A percentile compares a stretch with the other conserved stretches of the same genome.
These are phyloP conservation scores for Poeciliopsis paucimaculata DNA, from an alignment of 2,797 vertebrate species.

Conservation along the genomic window DNA sequence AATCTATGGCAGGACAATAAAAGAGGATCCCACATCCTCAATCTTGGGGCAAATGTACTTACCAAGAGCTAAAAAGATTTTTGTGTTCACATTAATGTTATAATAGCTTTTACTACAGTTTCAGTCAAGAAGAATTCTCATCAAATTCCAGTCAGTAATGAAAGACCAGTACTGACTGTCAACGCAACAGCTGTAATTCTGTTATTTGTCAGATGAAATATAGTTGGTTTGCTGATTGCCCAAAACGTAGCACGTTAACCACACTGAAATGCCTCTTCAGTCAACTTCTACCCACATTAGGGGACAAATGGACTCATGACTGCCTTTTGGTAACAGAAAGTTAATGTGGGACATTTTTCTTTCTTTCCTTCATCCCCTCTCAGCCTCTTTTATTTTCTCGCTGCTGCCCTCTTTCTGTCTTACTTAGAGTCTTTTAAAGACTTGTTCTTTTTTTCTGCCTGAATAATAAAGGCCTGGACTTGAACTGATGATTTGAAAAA, in stretches of 20 bases:
- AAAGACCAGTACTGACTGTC: constrained; percentile 43
- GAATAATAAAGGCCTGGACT: constrained; percentile 71
- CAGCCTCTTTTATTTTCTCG: constrained; percentile 35
- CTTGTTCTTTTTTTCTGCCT: constrained; percentile 73
- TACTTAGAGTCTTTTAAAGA: constrained; percentile 56
- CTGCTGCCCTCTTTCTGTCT: constrained; percentile 47
- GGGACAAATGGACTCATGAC: constrained; percentile 84
- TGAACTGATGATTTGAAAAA: constrained; percentile 76
- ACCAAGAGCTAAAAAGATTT: not conserved
- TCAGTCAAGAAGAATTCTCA: constrained; percentile 38
- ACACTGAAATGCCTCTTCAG: constrained; percentile 70
- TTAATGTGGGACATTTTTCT: constrained; percentile 81
- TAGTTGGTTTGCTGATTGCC: constrained; percentile 68
- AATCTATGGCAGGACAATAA: not conserved
- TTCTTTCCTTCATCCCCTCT: constrained; percentile 55
- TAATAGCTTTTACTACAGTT: constrained; percentile 9
- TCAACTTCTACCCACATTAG: constrained; percentile 75
- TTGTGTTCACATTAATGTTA: constrained; percentile 2
- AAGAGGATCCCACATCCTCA: not conserved
- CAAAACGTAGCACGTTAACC: constrained; percentile 65
- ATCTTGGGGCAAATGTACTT: not conserved
- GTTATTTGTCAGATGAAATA: constrained; percentile 73
- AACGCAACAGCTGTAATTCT: constrained; percentile 53
- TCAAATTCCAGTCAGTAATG: constrained; percentile 28
- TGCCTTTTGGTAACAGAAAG: constrained; percentile 76